These are phyloP conservation scores for Cephalopachus bancanus DNA, from an alignment of 2,797 vertebrate species.

Conservation along the genomic window DNA sequence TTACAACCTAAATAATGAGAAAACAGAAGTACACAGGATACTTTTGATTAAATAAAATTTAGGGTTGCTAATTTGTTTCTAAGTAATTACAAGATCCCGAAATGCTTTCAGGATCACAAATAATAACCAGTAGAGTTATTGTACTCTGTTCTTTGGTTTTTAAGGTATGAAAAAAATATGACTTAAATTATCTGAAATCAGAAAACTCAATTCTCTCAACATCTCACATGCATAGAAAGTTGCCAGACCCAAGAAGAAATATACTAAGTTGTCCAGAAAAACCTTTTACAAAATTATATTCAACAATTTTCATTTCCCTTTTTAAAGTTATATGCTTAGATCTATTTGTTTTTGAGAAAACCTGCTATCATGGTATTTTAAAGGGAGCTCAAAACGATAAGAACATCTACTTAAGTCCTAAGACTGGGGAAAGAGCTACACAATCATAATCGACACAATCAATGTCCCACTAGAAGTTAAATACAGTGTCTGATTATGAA, in stretches of 20 bases:
- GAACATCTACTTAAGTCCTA: neutral
- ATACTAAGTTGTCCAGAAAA: slow-evolving; percentile 44
- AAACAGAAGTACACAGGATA: neutral
- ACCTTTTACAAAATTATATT: slow-evolving; percentile 47
- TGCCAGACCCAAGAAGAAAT: slow-evolving; percentile 41
- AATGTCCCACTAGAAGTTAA: slow-evolving; percentile 35
- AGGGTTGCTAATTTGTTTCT: slow-evolving; percentile 37
- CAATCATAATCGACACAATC: neutral
- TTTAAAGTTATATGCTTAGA: neutral
- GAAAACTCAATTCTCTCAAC: slow-evolving; percentile 65
- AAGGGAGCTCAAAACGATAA: neutral
- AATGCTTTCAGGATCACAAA: slow-evolving; percentile 52
- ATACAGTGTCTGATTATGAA: neutral
- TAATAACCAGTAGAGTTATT: slow-evolving; percentile 24
- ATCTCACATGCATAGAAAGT: slow-evolving; percentile 26
- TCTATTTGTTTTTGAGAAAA: slow-evolving; percentile 33
- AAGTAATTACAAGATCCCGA: slow-evolving; percentile 5
- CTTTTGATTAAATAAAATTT: slow-evolving; percentile 56
- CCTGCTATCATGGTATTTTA: slow-evolving; percentile 28
- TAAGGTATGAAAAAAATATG: slow-evolving; percentile 52
- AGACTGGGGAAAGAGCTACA: neutral
- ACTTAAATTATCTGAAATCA: slow-evolving; percentile 63
- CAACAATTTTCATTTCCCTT: slow-evolving; percentile 7
- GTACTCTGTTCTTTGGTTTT: slow-evolving; percentile 24
- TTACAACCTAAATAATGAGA: slow-evolving; percentile 15